Conservation (phyloP, 2,113 vertebrate genomes). For the Menura novaehollandiae region DNA sequence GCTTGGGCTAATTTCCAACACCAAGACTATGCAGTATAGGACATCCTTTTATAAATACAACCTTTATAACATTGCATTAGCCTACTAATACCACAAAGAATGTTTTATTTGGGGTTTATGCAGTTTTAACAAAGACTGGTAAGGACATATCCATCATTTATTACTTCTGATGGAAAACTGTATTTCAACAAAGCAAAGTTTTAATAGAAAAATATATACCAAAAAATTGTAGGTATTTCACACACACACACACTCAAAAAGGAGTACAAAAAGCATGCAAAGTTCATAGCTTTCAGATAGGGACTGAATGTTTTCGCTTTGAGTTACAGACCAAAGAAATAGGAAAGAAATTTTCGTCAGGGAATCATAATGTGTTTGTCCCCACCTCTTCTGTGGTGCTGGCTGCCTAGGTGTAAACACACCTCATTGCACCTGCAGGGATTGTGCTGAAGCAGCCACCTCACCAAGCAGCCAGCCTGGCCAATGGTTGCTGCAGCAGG, state of each 20-base stretch:
- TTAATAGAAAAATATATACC: neutral
- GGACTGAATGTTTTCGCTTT: neutral
- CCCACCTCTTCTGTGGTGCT: neutral
- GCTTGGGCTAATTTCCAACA: neutral
- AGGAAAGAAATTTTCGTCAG: neutral
- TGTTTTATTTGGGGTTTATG: neutral
- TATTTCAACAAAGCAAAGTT: neutral
- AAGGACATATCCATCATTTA: neutral
- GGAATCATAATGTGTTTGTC: neutral
- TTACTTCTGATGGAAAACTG: neutral
- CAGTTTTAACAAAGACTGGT: neutral
- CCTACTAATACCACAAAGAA: neutral
- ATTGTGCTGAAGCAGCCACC: neutral
- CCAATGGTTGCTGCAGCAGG: accelerated
- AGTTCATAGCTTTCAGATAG: neutral
- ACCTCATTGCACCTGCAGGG: neutral
- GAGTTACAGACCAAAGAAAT: neutral
- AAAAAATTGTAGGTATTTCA: neutral
- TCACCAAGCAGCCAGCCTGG: neutral
- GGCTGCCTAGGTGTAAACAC: neutral
- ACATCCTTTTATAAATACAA: neutral
- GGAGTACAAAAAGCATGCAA: neutral
- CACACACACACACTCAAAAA: neutral
- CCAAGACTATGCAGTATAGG: neutral
- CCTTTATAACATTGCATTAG: neutral